Evolutionary conservation across 2,797 vertebrate genomes (phyloP).

Genomic region (Hippopotamyrus pictus): DNA sequence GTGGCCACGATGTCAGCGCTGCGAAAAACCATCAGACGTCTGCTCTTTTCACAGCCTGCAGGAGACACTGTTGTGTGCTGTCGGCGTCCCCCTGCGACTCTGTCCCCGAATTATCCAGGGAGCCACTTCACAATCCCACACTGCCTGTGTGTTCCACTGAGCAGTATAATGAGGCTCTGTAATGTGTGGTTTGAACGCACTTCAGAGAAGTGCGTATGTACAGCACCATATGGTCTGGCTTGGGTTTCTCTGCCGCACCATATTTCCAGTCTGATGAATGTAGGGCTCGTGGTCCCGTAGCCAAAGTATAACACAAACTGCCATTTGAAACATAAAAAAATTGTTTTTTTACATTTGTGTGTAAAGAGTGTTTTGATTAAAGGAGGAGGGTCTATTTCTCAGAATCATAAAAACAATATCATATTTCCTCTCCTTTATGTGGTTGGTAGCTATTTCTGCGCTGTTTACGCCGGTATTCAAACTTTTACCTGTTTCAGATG

Average conservation of each 20-base stretch:
- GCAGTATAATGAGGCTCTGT: constrained; percentile 55
- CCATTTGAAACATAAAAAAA: constrained; percentile 28
- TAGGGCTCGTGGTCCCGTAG: constrained; percentile 40
- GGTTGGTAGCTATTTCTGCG: constrained; percentile 46
- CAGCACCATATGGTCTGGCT: constrained; percentile 50
- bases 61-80: neutral
- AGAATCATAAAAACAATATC: constrained; percentile 48
- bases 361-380: constrained; percentile 34
- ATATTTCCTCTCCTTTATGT: constrained; percentile 52
- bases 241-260: constrained; percentile 54
- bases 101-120: constrained; percentile 18
- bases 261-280: constrained; percentile 61
- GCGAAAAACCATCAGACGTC: neutral
- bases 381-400: constrained; percentile 47
- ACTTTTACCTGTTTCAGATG: constrained; percentile 34
- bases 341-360: constrained; percentile 26
- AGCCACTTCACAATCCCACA: constrained; percentile 22
- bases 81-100: neutral
- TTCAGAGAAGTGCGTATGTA: constrained; percentile 51
- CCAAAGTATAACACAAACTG: constrained; percentile 28
- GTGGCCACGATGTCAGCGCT: neutral
- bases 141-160: constrained; percentile 46
- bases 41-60: neutral
- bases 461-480: constrained; percentile 6
- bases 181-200: constrained; percentile 58